Conservation (phyloP, 1,140 invertebrate species). For the Sitophilus oryzae region DNA sequence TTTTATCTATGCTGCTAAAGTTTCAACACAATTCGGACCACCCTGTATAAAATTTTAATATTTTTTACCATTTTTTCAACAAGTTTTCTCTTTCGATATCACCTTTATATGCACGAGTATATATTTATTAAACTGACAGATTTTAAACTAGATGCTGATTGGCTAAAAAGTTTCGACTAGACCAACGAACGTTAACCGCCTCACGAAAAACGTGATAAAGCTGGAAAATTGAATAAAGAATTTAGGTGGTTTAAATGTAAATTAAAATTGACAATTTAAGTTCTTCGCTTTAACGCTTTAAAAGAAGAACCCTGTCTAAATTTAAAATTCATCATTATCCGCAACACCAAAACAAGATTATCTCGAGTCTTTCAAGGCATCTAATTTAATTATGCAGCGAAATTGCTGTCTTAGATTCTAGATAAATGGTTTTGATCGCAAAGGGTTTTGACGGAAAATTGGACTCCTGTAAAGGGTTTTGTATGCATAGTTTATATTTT, state of each 20-base stretch:
- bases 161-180: too few species aligned
- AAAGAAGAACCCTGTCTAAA: slow-evolving; percentile 21
- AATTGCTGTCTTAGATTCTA: slow-evolving; percentile 29
- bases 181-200: too few species aligned
- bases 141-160: too few species aligned
- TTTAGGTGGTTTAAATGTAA: slow-evolving; percentile 20
- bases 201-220: too few species aligned
- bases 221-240: slow-evolving; percentile 14
- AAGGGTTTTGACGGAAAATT: slow-evolving; percentile 22
- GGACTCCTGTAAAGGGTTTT: slow-evolving; percentile 2
- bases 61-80: too few species aligned
- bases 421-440: slow-evolving; percentile 21
- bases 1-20: too few species aligned
- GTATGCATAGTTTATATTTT: neutral
- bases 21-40: too few species aligned
- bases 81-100: too few species aligned
- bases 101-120: too few species aligned
- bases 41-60: too few species aligned
- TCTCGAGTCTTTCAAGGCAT: slow-evolving; percentile 27
- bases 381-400: slow-evolving; percentile 27
- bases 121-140: too few species aligned
- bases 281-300: slow-evolving; percentile 18
- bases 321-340: slow-evolving; percentile 29
- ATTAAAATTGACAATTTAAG: slow-evolving; percentile 27
- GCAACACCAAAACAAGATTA: slow-evolving; percentile 29